phyloP scores from a whole-genome alignment of 2,113 vertebrate genomes.

The Bubalus kerabau region DNA sequence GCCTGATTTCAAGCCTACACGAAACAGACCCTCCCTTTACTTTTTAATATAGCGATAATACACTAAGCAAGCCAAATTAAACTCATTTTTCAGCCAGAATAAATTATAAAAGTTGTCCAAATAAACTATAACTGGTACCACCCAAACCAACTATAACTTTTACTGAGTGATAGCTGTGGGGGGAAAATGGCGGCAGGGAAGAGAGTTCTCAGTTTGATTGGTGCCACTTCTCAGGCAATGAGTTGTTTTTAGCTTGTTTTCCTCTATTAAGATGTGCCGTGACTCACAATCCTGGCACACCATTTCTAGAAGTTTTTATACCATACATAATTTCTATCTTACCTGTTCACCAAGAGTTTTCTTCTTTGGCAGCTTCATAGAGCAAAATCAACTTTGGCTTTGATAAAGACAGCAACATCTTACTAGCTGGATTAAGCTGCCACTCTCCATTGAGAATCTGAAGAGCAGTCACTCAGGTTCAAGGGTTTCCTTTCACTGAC shows the following conservation, averaged over 20 bases:
- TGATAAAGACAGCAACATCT: background rate
- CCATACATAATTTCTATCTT: background rate
- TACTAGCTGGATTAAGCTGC: background rate
- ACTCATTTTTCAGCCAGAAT: background rate
- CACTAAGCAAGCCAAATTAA: conserved; percentile 3
- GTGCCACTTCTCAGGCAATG: background rate
- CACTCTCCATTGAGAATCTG: background rate
- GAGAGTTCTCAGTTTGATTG: background rate
- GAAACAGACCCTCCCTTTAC: background rate
- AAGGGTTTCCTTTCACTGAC: background rate
- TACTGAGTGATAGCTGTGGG: background rate
- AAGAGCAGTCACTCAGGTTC: background rate
- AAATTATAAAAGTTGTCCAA: background rate
- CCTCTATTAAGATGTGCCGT: background rate
- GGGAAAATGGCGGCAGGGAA: background rate
- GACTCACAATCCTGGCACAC: background rate
- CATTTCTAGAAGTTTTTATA: background rate
- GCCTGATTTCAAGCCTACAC: background rate
- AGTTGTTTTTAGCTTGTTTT: background rate
- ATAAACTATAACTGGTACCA: background rate
- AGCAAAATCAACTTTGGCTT: background rate
- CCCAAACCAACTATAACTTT: background rate
- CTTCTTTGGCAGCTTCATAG: background rate
- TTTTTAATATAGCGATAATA: conserved; percentile 1
- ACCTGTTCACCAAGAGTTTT: background rate